Conservation (phyloP, 2,888 invertebrate genomes). For the Melanostoma scalare region DNA sequence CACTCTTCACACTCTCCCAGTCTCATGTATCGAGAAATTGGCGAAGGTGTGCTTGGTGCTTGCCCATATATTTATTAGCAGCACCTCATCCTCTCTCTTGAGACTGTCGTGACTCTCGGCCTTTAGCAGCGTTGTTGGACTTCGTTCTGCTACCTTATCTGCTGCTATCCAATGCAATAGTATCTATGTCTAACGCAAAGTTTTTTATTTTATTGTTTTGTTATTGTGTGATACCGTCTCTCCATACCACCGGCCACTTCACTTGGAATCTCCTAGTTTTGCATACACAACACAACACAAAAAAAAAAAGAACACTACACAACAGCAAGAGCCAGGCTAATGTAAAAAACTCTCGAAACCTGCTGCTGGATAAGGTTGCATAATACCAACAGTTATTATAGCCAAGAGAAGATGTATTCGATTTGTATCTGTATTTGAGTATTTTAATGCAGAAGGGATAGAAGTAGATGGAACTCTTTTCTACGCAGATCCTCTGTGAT, state of each 20-base stretch:
- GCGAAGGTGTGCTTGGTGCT: slow-evolving; percentile 53
- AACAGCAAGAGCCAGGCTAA: slow-evolving; percentile 19
- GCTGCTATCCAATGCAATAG: slow-evolving; percentile 16
- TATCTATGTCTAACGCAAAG: slow-evolving; percentile 28
- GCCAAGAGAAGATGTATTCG: slow-evolving; percentile 19
- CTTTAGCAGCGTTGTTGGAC: slow-evolving; percentile 18
- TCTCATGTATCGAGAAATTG: slow-evolving; percentile 32
- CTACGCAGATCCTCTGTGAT: slow-evolving; percentile 12
- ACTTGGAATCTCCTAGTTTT: slow-evolving; percentile 44
- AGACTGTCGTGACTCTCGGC: slow-evolving; percentile 20
- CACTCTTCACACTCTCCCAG: slow-evolving; percentile 40
- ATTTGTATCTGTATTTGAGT: slow-evolving; percentile 22
- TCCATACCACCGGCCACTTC: slow-evolving; percentile 27
- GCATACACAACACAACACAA: slow-evolving; percentile 31
- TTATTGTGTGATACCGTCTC: slow-evolving; percentile 31
- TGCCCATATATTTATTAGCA: slow-evolving; percentile 22
- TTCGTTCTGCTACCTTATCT: slow-evolving; percentile 41
- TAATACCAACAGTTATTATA: slow-evolving; percentile 50
- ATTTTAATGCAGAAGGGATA: slow-evolving; percentile 35
- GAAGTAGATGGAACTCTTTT: slow-evolving; percentile 14
- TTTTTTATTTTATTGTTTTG: slow-evolving; percentile 18
- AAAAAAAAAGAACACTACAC: slow-evolving; percentile 6
- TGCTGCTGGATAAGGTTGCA: slow-evolving; percentile 67
- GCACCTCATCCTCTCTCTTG: slow-evolving; percentile 38
- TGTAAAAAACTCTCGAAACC: slow-evolving; percentile 63